Percentiles rank a stretch among this genome's conserved stretches.
Conservation (phyloP, 2,797 vertebrate genomes). For the Geotrypetes seraphini region DNA sequence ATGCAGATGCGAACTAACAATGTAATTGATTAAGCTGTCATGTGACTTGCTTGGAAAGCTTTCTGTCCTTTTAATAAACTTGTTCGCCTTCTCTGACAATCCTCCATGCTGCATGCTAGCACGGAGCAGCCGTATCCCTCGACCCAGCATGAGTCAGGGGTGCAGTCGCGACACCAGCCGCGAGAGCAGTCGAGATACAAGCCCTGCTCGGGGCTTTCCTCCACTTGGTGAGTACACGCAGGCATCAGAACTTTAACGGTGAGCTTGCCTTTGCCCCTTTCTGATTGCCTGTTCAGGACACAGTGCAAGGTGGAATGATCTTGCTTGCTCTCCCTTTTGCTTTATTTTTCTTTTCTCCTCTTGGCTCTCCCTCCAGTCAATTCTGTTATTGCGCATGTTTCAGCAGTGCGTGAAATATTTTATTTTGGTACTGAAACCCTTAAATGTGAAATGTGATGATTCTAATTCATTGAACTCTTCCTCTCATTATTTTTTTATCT, state of each 20-base stretch:
- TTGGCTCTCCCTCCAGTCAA: too few species aligned
- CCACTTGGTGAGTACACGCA: slow-evolving; percentile 83
- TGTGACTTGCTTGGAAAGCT: slow-evolving; percentile 58
- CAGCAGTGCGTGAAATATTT: too few species aligned
- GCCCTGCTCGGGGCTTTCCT: slow-evolving; percentile 90
- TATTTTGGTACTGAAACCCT: too few species aligned
- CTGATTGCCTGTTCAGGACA: slow-evolving; percentile 26
- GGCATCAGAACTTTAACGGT: slow-evolving; percentile 19
- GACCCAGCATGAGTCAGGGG: slow-evolving; percentile 97
- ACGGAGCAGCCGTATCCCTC: slow-evolving; percentile 96
- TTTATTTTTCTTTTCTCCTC: too few species aligned
- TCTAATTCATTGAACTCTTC: too few species aligned
- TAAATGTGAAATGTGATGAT: too few species aligned
- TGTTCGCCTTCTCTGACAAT: slow-evolving; percentile 88
- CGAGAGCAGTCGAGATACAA: slow-evolving; percentile 98
- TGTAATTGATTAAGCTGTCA: slow-evolving; percentile 45
- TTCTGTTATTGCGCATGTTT: too few species aligned
- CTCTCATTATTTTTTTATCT: too few species aligned
- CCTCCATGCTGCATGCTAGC: slow-evolving; percentile 90
- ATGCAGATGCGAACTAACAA: slow-evolving; percentile 28
- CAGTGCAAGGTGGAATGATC: slow-evolving; percentile 40
- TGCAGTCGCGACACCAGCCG: slow-evolving; percentile 97
- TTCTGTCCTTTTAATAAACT: slow-evolving; percentile 63
- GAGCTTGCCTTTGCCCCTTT: slow-evolving; percentile 6
- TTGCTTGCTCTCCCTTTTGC: slow-evolving; percentile 27